Conservation (phyloP, 1,140 invertebrate genomes). For the Telenomus remus region DNA sequence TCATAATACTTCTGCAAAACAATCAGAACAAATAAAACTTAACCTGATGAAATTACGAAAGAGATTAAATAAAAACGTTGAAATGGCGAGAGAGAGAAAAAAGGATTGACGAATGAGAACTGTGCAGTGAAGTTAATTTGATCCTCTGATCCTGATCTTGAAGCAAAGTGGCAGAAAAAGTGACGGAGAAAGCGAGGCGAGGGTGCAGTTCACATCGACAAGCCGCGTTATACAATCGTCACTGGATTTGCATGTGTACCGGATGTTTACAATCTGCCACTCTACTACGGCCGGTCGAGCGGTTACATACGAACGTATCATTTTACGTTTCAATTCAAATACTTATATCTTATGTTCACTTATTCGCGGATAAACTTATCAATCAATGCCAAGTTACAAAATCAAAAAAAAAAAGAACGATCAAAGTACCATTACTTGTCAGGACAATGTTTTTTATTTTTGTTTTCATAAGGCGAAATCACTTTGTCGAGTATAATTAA, state of each 20-base stretch:
- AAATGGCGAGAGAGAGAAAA: too few relatives aligned
- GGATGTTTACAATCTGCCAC: constrained; percentile 72
- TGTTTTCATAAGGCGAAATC: too few relatives aligned
- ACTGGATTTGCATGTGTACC: constrained; percentile 65
- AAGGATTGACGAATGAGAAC: too few relatives aligned
- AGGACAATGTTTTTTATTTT: too few relatives aligned
- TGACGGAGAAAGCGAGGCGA: constrained; percentile 31
- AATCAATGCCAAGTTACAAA: constrained; percentile 25
- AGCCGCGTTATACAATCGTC: constrained; percentile 53
- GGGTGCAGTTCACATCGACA: constrained; percentile 31
- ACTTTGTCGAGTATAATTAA: too few relatives aligned
- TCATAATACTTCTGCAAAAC: too few relatives aligned
- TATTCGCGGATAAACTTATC: constrained; percentile 38
- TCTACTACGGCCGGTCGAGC: constrained; percentile 60
- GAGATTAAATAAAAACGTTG: too few relatives aligned
- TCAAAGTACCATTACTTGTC: too few relatives aligned
- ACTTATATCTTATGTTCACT: constrained; percentile 32
- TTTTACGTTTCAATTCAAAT: constrained; percentile 43
- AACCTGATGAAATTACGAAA: too few relatives aligned
- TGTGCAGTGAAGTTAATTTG: too few relatives aligned
- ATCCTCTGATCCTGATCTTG: too few relatives aligned
- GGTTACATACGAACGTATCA: constrained; percentile 38
- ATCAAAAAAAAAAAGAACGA: background rate
- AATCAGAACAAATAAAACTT: too few relatives aligned
- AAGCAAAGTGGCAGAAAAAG: background rate